Evolutionary conservation across 2,113 vertebrate genomes (phyloP).

Genomic region (Xiphophorus hellerii): DNA sequence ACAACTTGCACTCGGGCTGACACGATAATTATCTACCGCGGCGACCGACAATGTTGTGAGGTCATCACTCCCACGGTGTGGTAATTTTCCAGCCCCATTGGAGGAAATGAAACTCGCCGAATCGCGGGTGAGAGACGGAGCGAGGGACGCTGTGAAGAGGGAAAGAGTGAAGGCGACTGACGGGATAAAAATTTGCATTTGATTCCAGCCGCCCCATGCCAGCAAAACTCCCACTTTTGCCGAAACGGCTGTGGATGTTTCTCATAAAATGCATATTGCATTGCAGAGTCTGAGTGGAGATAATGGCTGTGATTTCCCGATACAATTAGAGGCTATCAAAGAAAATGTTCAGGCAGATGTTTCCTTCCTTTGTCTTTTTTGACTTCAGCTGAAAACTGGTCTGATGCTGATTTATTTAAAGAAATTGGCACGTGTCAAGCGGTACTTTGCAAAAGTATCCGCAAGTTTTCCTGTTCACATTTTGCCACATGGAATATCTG

Average conservation of each 20-base stretch:
- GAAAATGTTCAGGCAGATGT: conserved; percentile 40
- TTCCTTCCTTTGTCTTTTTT: conserved; percentile 14
- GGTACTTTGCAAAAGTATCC: not conserved
- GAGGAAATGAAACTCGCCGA: not conserved
- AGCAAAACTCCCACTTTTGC: conserved; percentile 24
- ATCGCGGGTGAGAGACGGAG: not conserved
- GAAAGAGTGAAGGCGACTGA: not conserved
- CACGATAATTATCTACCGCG: conserved; percentile 35
- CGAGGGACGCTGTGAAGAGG: not conserved
- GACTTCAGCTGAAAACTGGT: conserved; percentile 17
- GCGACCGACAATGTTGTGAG: conserved; percentile 11
- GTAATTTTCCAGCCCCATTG: conserved; percentile 20
- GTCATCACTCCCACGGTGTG: conserved; percentile 12
- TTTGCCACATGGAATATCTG: not conserved
- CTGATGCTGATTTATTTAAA: conserved; percentile 17
- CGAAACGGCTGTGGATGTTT: conserved; percentile 33
- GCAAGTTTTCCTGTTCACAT: no score
- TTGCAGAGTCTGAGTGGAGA: conserved; percentile 55
- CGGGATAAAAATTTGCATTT: conserved; percentile 38
- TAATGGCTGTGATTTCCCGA: conserved; percentile 51
- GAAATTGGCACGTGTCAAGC: conserved; percentile 20
- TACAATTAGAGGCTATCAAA: conserved; percentile 64
- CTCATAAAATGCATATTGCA: conserved; percentile 68
- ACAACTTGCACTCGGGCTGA: conserved; percentile 1
- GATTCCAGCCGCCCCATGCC: conserved; percentile 12